These are phyloP conservation scores for Halesus radiatus DNA, from an alignment of 1,140 invertebrate species.

Conservation along the genomic window DNA sequence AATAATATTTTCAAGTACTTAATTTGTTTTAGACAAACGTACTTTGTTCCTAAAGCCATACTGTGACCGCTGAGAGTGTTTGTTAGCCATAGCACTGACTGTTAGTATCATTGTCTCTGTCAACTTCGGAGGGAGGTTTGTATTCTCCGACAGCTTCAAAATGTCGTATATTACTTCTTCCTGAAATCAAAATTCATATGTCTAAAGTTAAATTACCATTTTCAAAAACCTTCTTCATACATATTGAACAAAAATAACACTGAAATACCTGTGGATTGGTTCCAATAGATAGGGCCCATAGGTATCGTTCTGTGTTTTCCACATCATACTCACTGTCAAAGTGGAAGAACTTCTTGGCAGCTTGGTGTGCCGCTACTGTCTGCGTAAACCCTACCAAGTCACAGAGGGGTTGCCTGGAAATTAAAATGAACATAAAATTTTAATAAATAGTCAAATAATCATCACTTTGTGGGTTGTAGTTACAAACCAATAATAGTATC, in stretches of 20 bases:
- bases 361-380: constrained; percentile 76
- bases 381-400: constrained; percentile 81
- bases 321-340: constrained; percentile 71
- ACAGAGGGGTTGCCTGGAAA: constrained; percentile 73
- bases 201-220: too few species aligned
- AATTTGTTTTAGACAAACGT: not conserved
- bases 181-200: constrained; percentile 48
- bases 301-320: constrained; percentile 79
- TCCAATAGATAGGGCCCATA: constrained; percentile 79
- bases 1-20: not conserved
- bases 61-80: constrained; percentile 58
- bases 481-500: too few species aligned
- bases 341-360: constrained; percentile 76
- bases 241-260: not conserved
- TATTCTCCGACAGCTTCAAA: constrained; percentile 66
- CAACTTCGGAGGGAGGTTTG: constrained; percentile 71
- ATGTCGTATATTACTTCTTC: constrained; percentile 75
- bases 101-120: constrained; percentile 77
- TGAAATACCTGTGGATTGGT: constrained; percentile 68
- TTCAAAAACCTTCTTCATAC: too few species aligned
- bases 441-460: too few species aligned
- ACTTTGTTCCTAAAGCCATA: constrained; percentile 57
- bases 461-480: too few species aligned
- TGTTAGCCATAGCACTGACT: constrained; percentile 74
- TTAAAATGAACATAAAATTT: too few species aligned